Evolutionary conservation across 2,888 invertebrate genomes (phyloP).

Genomic region (Petrophora chlorosata): DNA sequence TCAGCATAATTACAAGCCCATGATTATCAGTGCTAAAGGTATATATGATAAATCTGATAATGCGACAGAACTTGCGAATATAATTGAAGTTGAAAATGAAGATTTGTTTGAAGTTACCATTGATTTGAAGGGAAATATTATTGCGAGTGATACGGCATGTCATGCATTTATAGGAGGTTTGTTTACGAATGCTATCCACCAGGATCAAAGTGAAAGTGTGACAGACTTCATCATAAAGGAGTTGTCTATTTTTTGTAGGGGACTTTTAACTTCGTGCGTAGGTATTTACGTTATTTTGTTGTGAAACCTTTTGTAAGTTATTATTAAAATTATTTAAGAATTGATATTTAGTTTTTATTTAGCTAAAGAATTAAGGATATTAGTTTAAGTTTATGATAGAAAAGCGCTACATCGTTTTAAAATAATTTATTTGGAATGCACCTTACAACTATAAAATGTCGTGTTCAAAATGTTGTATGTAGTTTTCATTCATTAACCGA

Average conservation of each 20-base stretch:
- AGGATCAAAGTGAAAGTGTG: constrained; percentile 52
- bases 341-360: constrained; percentile 24
- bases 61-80: constrained; percentile 1
- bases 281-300: constrained; percentile 73
- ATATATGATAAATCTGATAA: constrained; percentile 34
- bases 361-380: too few species aligned
- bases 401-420: constrained; percentile 28
- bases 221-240: constrained; percentile 70
- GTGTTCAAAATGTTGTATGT: constrained; percentile 73
- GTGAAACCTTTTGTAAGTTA: constrained; percentile 38
- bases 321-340: constrained; percentile 36
- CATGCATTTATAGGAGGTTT: constrained; percentile 74
- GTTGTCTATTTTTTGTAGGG: constrained; percentile 73
- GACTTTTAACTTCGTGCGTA: constrained; percentile 67
- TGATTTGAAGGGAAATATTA: constrained; percentile 71
- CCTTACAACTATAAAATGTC: constrained; percentile 50
- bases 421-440: constrained; percentile 51
- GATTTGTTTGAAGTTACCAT: constrained; percentile 51
- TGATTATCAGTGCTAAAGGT: constrained; percentile 44
- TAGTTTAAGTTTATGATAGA: too few species aligned
- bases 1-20: constrained; percentile 38
- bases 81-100: constrained; percentile 28
- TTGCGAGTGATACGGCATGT: constrained; percentile 66
- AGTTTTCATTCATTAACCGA: too few species aligned
- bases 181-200: constrained; percentile 60